Percentiles rank a stretch among this genome's conserved stretches.
Conservation (phyloP, 2,113 vertebrate species). For the Buteo buteo region DNA sequence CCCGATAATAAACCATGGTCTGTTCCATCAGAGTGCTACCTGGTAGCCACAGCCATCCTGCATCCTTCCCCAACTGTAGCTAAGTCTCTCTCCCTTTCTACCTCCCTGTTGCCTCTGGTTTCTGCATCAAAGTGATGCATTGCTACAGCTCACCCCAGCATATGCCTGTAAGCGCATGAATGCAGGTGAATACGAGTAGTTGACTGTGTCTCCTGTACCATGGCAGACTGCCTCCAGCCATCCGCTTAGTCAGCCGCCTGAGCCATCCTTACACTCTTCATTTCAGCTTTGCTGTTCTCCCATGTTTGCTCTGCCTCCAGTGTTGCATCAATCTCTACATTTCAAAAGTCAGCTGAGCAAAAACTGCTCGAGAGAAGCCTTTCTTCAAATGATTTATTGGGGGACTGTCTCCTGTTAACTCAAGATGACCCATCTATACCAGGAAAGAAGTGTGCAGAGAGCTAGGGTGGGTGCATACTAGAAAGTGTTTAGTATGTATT, state of each 20-base stretch:
- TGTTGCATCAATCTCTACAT: not conserved
- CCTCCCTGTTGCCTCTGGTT: not conserved
- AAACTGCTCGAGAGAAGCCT: not conserved
- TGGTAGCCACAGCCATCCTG: not conserved
- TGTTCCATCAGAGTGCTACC: not conserved
- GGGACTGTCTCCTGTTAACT: not conserved
- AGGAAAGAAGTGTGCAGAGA: not conserved
- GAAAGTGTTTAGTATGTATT: not conserved
- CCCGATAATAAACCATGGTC: not conserved
- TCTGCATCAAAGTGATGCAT: not conserved
- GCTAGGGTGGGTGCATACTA: not conserved
- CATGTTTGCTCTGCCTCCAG: not conserved
- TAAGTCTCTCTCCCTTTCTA: not conserved
- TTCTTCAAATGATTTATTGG: not conserved
- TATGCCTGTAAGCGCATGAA: not conserved
- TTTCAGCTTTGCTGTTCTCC: not conserved
- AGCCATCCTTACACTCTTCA: not conserved
- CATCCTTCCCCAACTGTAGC: not conserved
- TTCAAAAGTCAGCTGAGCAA: not conserved
- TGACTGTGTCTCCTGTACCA: not conserved
- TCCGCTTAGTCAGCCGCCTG: rapidly evolving
- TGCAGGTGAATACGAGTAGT: not conserved
- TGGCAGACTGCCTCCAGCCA: not conserved
- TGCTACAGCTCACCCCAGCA: not conserved
- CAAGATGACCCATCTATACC: not conserved